A percentile compares a stretch with the other conserved stretches of the same genome.
Evolutionary conservation across 2,888 invertebrate genomes (phyloP).

Genomic region (Protonemura montana): DNA sequence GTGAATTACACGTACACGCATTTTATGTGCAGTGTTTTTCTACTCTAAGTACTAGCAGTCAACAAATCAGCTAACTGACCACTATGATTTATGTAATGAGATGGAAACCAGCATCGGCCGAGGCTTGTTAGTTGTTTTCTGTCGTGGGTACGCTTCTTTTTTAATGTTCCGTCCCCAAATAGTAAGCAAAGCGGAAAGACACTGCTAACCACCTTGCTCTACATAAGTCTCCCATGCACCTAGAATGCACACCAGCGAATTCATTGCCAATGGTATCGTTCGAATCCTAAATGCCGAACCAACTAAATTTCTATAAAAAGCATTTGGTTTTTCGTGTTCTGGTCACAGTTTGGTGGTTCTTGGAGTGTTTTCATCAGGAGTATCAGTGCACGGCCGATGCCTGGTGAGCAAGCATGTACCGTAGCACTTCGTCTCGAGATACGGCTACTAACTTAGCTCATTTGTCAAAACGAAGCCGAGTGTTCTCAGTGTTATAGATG

Average conservation of each 20-base stretch:
- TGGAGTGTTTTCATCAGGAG: neutral
- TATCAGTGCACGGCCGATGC: conserved; percentile 1
- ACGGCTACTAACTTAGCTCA: neutral
- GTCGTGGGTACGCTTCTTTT: neutral
- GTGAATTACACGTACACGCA: neutral
- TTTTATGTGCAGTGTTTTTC: too few species aligned
- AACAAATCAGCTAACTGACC: neutral
- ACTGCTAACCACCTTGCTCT: neutral
- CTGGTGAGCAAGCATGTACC: neutral
- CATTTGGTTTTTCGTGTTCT: neutral
- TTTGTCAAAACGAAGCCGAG: neutral
- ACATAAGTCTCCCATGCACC: neutral
- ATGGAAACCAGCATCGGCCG: neutral
- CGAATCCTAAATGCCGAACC: neutral
- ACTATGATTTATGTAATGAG: neutral
- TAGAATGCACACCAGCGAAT: neutral
- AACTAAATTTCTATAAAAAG: neutral
- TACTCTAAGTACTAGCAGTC: neutral
- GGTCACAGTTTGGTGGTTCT: conserved; percentile 18
- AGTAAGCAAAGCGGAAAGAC: neutral
- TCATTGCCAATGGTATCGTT: neutral
- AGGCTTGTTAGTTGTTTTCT: neutral
- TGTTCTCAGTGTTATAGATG: neutral
- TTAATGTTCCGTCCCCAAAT: neutral
- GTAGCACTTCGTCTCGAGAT: neutral